Evolutionary conservation across 2,797 vertebrate species (phyloP).

Genomic region (Macropus fuliginosus): DNA sequence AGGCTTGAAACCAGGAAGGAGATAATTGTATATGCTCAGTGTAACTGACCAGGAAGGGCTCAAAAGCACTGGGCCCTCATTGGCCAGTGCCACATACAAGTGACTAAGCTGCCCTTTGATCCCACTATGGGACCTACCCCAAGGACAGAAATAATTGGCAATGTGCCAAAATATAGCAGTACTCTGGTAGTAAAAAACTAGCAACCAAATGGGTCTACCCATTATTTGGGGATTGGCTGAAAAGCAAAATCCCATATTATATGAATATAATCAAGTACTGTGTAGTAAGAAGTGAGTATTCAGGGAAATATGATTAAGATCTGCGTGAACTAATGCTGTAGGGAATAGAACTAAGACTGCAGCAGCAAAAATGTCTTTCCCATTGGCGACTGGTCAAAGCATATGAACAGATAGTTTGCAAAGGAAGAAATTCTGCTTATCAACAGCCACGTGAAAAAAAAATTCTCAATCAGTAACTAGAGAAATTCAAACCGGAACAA

Average conservation of each 20-base stretch:
- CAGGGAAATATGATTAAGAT: neutral
- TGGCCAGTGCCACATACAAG: neutral
- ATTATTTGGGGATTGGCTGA: neutral
- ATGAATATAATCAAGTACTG: neutral
- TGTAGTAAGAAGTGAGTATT: slow-evolving; percentile 14
- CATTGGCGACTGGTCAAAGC: neutral
- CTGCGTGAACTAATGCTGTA: neutral
- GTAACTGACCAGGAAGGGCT: neutral
- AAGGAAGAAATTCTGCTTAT: neutral
- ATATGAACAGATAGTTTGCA: neutral
- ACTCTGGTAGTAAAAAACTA: slow-evolving; percentile 8
- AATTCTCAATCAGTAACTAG: neutral
- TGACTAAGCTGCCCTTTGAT: neutral
- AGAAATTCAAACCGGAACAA: neutral
- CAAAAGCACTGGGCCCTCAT: neutral
- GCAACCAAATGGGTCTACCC: neutral
- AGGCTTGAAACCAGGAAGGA: neutral
- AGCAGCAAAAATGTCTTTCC: neutral
- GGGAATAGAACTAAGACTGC: neutral
- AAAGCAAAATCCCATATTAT: neutral
- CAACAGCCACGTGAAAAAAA: neutral
- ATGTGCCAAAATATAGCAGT: neutral
- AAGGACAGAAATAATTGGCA: slow-evolving; percentile 4
- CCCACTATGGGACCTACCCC: neutral
- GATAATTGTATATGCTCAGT: neutral